Base-by-base conservation (phyloP, 2,797 vertebrate species). In the Eutrigla gurnardus region DNA sequence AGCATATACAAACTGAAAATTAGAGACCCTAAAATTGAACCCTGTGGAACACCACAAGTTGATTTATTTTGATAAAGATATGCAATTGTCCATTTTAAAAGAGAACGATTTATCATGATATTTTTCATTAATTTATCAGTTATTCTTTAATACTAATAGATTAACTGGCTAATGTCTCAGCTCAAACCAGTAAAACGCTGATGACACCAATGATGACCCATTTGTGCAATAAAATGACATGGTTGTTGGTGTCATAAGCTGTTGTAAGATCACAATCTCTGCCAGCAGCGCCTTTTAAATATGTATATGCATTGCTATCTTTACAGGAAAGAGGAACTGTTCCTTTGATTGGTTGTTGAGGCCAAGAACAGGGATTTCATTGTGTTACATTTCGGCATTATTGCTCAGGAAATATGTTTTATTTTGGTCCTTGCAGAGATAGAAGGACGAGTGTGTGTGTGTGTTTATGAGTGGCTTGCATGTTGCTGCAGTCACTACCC, bases 221-320 rank as follows among this genome's bases (percentile, higher is more conserved):
- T 66, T 61, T 55, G 13, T 68, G 40, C 50, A 75, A 80, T 84
- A 84, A 83, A 77, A 68, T 47, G 37, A 45, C 67, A 71, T 64
- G 42, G 60, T 75, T 73, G 70, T 80, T 83, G 57, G 63, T 74
- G 57, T 85, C 78, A 73, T 81, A 70, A 83, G 47, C 70, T 67
- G 60, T 47, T 68, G 77, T 71, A 67, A 79, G 35, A 73, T 80
- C 76, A 69, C 76, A 69, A 78, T 60, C 80, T 63, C 75, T 78
- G 77, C 83, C 79, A 67, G 79, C 54, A 7, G 70, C 42, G 17
- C 3, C 53, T 80, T 80, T 80, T 84, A 72, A 83, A 83, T n/a
- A 88, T 76, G 70, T 54, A 43, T 77, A 73, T 81, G 73, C 74
- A 61, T 37, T 42, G 72, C 78, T 70, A 70, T 67, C 15, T 25